Base-by-base conservation (phyloP, 2,797 vertebrate genomes). In the Rhodeus uyekii region DNA sequence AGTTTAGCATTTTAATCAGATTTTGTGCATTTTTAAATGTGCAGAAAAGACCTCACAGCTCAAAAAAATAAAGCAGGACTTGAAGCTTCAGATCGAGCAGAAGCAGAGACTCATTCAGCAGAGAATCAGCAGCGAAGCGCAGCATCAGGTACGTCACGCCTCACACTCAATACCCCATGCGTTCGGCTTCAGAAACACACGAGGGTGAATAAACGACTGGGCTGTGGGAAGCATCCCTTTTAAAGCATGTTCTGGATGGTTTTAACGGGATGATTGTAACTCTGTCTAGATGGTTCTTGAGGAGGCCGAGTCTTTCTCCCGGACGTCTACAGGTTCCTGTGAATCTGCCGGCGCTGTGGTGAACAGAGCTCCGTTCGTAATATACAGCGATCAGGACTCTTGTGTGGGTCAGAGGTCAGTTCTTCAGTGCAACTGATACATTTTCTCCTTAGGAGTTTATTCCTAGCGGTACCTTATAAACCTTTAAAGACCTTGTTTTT, bases 51-150 rank as follows among this genome's bases (percentile, higher is more conserved):
- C 84, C 27, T 22, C n/a, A 1, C 9, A 48, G 1, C 46, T 92
- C 76, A 84, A 8, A 6, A 82, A 83, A 73, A 48, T 87, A 8
- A 86, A 90, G 81, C 84, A 91, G 69, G 61, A 90, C n/a, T 82
- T 93, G 50, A 83, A 55, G 63, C 69, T 48, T 58, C 85, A 91
- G 90, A 88, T 93, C 67, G 87, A 91, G 83, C 78, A 88, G 84
- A 91, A 91, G 69, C 77, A 48, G 53, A 87, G 67, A 22, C 68
- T 89, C 5, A 27, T 81, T 68, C 77, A 87, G 24, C 81, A 24
- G 46, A 85, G 65, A 1, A 74, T 32, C 38, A 8, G 10, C 65
- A 0, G 46, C 0, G 39, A 34, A 0, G 44, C 22, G 12, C 53
- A 67, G 12, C 75, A 39, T 50, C 81, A 78, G 53, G 34, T 65